Evolutionary conservation across 1,140 invertebrate species (phyloP).

Genomic region (Homalodisca vitripennis): DNA sequence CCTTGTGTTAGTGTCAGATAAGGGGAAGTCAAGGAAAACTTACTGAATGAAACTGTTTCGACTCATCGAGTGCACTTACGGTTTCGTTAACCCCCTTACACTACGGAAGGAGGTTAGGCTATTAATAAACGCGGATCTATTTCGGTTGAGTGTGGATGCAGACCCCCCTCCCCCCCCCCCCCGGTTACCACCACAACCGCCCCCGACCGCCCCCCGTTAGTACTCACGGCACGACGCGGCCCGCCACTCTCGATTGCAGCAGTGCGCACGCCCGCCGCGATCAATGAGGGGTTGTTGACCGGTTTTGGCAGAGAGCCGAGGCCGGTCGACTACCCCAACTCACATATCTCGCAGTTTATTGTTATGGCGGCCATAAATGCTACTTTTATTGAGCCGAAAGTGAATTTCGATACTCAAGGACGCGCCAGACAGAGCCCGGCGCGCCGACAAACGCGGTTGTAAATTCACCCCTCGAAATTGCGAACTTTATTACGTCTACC

Average conservation of each 20-base stretch:
- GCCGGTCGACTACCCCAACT: neutral
- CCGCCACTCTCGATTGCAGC: neutral
- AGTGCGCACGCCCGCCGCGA: slow-evolving; percentile 12
- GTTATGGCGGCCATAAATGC: slow-evolving; percentile 5
- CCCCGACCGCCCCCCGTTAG: neutral
- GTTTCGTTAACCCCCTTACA: slow-evolving; percentile 11
- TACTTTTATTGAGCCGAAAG: slow-evolving; percentile 8
- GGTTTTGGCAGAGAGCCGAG: slow-evolving; percentile 15
- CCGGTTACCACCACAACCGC: neutral
- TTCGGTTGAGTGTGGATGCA: neutral
- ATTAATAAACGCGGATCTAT: slow-evolving; percentile 11
- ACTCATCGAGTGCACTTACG: slow-evolving; percentile 7
- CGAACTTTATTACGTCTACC: slow-evolving; percentile 8
- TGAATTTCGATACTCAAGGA: slow-evolving; percentile 21
- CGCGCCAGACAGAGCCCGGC: neutral
- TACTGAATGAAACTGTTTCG: too few species aligned
- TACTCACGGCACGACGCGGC: neutral
- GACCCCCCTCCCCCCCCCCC: neutral
- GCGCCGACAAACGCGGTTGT: slow-evolving; percentile 16
- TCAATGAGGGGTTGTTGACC: slow-evolving; percentile 21
- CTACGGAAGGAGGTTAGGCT: neutral
- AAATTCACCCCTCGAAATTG: slow-evolving; percentile 1
- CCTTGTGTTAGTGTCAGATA: too few species aligned
- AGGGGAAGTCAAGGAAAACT: too few species aligned
- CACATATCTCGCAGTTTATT: slow-evolving; percentile 6